Conservation (phyloP, 2,797 vertebrate genomes). For the Delichon dasypus region DNA sequence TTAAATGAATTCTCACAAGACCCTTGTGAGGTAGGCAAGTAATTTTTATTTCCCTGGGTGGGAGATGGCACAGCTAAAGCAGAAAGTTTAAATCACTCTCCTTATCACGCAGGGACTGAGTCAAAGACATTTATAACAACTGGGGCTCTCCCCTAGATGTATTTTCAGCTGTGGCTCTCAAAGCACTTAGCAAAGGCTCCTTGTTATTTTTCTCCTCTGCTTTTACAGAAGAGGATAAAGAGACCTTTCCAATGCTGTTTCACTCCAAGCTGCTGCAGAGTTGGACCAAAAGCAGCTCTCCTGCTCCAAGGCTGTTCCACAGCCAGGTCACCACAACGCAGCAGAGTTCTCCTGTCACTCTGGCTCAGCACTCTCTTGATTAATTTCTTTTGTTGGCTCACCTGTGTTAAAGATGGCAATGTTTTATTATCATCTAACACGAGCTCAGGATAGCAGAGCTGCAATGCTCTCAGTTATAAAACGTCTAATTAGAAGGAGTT, state of each 20-base stretch:
- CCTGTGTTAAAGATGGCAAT: background rate
- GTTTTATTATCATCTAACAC: background rate
- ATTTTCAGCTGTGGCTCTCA: background rate
- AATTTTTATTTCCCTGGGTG: background rate
- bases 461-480: background rate
- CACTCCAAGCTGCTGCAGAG: background rate
- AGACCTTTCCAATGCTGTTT: background rate
- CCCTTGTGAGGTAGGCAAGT: background rate
- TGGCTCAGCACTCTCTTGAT: background rate
- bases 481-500: background rate
- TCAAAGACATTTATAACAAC: conserved; percentile 29
- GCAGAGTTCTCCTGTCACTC: background rate
- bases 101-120: background rate
- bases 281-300: background rate
- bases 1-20: conserved; percentile 40
- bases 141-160: background rate
- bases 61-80: background rate
- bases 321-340: background rate
- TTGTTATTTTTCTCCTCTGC: background rate
- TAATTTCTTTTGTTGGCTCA: background rate
- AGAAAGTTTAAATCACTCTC: conserved; percentile 42
- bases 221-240: background rate
- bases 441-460: background rate
- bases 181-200: background rate
- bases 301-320: background rate